These are phyloP conservation scores for Coecobrya sp. DNA, from an alignment of 2,888 invertebrate species.

Conservation along the genomic window DNA sequence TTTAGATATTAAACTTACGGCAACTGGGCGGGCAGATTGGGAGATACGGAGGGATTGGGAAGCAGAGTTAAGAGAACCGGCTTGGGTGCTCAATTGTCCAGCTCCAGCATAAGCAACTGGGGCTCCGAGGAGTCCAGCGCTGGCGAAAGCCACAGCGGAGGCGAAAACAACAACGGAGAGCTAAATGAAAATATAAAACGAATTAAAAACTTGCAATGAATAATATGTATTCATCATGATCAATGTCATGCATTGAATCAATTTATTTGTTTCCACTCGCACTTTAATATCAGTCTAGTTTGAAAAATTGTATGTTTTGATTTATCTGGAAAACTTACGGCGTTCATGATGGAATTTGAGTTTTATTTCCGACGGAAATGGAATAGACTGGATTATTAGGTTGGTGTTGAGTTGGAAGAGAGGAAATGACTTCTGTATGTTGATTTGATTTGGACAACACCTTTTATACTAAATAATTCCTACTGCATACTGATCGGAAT, in stretches of 20 bases:
- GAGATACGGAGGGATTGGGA: slow-evolving; percentile 9
- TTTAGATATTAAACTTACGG: background rate
- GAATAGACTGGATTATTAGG: background rate
- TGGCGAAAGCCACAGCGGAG: slow-evolving; percentile 6
- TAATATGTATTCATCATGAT: background rate
- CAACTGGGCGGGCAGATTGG: slow-evolving; percentile 63
- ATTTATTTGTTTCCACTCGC: background rate
- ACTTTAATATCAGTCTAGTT: too few relatives aligned
- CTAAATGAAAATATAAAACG: background rate
- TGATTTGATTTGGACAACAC: slow-evolving; percentile 20
- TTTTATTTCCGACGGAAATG: slow-evolving; percentile 48
- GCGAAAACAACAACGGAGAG: slow-evolving; percentile 25
- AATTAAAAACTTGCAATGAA: background rate
- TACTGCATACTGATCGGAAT: background rate
- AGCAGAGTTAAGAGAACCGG: background rate
- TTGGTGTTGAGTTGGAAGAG: slow-evolving; percentile 28
- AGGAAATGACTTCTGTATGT: slow-evolving; percentile 43
- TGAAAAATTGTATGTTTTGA: slow-evolving; percentile 67
- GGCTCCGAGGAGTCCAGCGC: slow-evolving; percentile 40
- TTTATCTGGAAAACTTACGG: slow-evolving; percentile 26
- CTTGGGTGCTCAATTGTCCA: slow-evolving; percentile 29
- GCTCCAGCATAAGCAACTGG: slow-evolving; percentile 19
- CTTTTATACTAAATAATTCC: slow-evolving; percentile 53
- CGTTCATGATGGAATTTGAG: slow-evolving; percentile 2
- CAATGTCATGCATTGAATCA: background rate